Conservation (phyloP, 2,888 invertebrate genomes). For the Macropis europaea region DNA sequence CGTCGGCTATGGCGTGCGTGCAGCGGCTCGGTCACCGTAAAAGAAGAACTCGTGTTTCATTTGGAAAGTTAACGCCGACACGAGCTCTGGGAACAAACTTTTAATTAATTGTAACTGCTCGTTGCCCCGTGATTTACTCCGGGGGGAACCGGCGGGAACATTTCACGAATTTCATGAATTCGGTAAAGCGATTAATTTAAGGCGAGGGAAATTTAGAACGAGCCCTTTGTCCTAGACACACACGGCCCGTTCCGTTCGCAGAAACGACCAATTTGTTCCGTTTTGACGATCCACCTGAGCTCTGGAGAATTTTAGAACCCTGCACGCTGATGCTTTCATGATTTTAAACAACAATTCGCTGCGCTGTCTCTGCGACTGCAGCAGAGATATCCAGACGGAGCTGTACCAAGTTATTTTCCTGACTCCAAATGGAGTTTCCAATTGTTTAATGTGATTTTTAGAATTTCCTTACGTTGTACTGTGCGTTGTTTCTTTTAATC, state of each 20-base stretch:
- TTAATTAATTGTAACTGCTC: conserved; percentile 46
- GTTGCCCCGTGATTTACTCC: conserved; percentile 36
- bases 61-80: neutral
- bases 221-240: conserved; percentile 10
- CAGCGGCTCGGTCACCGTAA: no score
- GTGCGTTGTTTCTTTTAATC: no score
- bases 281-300: neutral
- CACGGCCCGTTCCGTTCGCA: neutral
- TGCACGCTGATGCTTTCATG: no score
- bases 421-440: no score
- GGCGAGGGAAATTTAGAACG: conserved; percentile 24
- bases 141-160: neutral
- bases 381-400: no score
- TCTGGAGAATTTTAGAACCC: neutral
- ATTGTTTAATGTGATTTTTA: no score
- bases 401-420: no score
- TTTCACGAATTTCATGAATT: conserved; percentile 39
- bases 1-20: no score
- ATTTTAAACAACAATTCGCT: no score
- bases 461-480: no score
- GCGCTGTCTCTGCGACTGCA: no score
- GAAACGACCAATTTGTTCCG: conserved; percentile 23
- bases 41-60: neutral
- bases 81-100: conserved; percentile 15
- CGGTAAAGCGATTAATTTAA: conserved; percentile 39